Percentiles rank a stretch among this genome's conserved stretches.
Evolutionary conservation across 2,888 invertebrate species (phyloP).

Genomic region (Cenopis cana): DNA sequence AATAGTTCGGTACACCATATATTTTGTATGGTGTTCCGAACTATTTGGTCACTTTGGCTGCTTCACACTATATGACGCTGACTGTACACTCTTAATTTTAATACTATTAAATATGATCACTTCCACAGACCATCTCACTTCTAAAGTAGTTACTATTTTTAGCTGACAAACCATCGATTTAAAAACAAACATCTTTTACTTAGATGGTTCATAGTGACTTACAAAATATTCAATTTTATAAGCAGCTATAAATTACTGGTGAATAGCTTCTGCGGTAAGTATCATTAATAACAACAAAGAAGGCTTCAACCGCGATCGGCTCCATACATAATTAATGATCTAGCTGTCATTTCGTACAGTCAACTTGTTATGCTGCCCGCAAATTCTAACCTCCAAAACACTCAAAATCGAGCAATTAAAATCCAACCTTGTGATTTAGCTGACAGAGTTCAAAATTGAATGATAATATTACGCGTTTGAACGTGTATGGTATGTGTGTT

Average conservation of each 20-base stretch:
- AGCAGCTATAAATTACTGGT: neutral
- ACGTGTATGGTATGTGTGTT: constrained; percentile 1
- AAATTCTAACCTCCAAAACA: constrained; percentile 4
- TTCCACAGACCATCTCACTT: too few species aligned
- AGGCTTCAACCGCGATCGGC: constrained; percentile 26
- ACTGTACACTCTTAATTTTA: too few species aligned
- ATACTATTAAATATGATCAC: too few species aligned
- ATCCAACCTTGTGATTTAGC: neutral
- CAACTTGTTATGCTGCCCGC: constrained; percentile 26
- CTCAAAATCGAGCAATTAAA: neutral
- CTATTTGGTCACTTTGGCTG: too few species aligned
- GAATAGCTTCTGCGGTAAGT: constrained; percentile 6
- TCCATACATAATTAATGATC: constrained; percentile 42
- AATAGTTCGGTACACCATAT: too few species aligned
- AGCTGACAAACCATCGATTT: too few species aligned
- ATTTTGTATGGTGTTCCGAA: too few species aligned
- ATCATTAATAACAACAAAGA: constrained; percentile 43
- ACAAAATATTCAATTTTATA: neutral
- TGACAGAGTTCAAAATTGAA: neutral
- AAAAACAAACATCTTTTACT: too few species aligned
- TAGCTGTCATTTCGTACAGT: constrained; percentile 38
- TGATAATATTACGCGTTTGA: neutral
- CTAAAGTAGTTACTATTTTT: too few species aligned
- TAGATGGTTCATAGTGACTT: too few species aligned
- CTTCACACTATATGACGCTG: too few species aligned